Conservation (phyloP, 2,113 vertebrate species). For the Perognathus longimembris region DNA sequence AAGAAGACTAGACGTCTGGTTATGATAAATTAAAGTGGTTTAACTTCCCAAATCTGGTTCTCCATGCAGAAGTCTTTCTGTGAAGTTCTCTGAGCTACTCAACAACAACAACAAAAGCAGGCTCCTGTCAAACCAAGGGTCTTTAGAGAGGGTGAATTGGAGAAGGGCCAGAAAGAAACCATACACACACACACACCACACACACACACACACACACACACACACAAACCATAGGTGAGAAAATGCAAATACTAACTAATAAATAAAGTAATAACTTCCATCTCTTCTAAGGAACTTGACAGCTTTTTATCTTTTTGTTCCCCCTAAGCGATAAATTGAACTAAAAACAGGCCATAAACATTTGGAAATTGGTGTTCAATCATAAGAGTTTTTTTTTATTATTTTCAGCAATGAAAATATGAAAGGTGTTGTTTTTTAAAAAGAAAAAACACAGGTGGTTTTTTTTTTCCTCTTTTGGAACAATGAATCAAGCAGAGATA, state of each 20-base stretch:
- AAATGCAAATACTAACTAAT: slow-evolving; percentile 74
- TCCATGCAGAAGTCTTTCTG: slow-evolving; percentile 73
- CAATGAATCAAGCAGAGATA: slow-evolving; percentile 27
- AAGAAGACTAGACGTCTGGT: slow-evolving; percentile 82
- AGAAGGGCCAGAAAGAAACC: slow-evolving; percentile 35
- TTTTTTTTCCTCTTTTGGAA: slow-evolving; percentile 64
- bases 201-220: background rate
- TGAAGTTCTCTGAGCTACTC: slow-evolving; percentile 67
- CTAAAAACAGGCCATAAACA: slow-evolving; percentile 76
- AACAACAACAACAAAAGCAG: slow-evolving; percentile 39
- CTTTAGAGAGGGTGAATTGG: slow-evolving; percentile 47
- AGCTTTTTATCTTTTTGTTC: slow-evolving; percentile 59
- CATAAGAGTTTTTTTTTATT: slow-evolving; percentile 63
- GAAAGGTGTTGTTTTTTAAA: background rate
- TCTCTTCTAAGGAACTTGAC: slow-evolving; percentile 48
- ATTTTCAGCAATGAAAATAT: slow-evolving; percentile 78
- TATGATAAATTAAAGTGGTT: slow-evolving; percentile 81
- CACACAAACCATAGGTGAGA: slow-evolving; percentile 4
- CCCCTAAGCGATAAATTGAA: slow-evolving; percentile 63
- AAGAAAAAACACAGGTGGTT: background rate
- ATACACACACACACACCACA: too few relatives aligned
- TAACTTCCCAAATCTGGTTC: slow-evolving; percentile 49
- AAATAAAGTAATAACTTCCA: slow-evolving; percentile 56
- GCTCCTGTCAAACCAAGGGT: slow-evolving; percentile 73
- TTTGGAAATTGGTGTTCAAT: slow-evolving; percentile 72